Evolutionary conservation across 2,113 vertebrate genomes (phyloP).

Genomic region (Paramormyrops kingsleyae): DNA sequence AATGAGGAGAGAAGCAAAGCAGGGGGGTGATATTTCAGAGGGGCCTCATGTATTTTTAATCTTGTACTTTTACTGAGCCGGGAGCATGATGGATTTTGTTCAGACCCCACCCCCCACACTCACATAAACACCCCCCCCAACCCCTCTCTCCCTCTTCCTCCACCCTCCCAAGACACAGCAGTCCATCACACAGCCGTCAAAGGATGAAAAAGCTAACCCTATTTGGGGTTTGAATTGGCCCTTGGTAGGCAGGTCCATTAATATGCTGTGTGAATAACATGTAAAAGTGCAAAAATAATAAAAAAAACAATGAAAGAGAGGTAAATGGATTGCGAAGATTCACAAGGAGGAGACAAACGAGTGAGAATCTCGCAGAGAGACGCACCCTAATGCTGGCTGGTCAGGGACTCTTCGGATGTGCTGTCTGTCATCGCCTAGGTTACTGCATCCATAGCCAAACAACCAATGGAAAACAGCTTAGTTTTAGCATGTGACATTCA

Average conservation of each 20-base stretch:
- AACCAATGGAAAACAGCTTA: background rate
- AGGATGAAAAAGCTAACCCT: background rate
- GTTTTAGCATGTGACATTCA: background rate
- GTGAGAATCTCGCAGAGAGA: background rate
- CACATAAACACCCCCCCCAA: background rate
- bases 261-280: background rate
- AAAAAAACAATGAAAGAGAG: background rate
- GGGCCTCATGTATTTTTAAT: constrained; percentile 14
- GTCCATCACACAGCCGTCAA: background rate
- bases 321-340: background rate
- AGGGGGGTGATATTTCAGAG: background rate
- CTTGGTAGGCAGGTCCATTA: background rate
- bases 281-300: background rate
- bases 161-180: background rate
- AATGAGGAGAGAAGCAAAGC: background rate
- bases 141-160: background rate
- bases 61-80: background rate
- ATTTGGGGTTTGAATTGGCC: background rate
- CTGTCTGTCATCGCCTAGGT: background rate
- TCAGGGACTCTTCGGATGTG: background rate
- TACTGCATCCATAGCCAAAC: background rate
- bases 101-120: background rate
- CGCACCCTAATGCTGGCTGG: background rate
- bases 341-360: background rate
- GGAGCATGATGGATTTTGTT: constrained; percentile 2